These are phyloP conservation scores for Nomada hirtipes DNA, from an alignment of 2,888 invertebrate genomes.

Conservation along the genomic window DNA sequence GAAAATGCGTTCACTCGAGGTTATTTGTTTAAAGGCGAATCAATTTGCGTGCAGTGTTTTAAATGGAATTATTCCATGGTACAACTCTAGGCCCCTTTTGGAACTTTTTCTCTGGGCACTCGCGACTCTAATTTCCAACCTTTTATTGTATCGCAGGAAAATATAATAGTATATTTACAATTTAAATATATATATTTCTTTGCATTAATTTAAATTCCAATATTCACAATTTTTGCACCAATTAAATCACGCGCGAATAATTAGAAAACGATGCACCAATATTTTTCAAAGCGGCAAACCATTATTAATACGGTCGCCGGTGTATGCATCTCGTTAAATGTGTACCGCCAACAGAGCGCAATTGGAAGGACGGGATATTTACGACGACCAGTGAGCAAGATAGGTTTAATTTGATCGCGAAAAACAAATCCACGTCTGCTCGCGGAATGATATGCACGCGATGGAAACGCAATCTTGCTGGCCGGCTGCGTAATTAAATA, in stretches of 20 bases:
- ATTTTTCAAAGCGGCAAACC: too few relatives aligned
- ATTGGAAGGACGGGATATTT: conserved; percentile 20
- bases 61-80: background rate
- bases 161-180: too few relatives aligned
- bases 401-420: conserved; percentile 22
- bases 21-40: conserved; percentile 26
- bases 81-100: background rate
- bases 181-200: too few relatives aligned
- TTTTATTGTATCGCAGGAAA: too few relatives aligned
- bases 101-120: background rate
- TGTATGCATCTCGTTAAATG: conserved; percentile 19
- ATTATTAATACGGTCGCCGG: background rate
- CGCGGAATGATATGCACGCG: conserved; percentile 17
- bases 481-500: conserved; percentile 29
- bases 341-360: background rate
- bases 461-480: conserved; percentile 14
- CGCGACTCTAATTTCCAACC: too few relatives aligned
- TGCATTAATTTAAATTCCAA: too few relatives aligned
- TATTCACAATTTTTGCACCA: too few relatives aligned
- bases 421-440: conserved; percentile 21
- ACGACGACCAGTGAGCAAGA: conserved; percentile 15
- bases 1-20: background rate
- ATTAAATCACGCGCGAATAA: background rate
- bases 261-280: background rate
- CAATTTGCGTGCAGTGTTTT: conserved; percentile 20